Evolutionary conservation across 2,888 invertebrate genomes (phyloP), one percentile per base, ranked within the genome.

Genomic region (Hermaeophaga mercurialis): DNA sequence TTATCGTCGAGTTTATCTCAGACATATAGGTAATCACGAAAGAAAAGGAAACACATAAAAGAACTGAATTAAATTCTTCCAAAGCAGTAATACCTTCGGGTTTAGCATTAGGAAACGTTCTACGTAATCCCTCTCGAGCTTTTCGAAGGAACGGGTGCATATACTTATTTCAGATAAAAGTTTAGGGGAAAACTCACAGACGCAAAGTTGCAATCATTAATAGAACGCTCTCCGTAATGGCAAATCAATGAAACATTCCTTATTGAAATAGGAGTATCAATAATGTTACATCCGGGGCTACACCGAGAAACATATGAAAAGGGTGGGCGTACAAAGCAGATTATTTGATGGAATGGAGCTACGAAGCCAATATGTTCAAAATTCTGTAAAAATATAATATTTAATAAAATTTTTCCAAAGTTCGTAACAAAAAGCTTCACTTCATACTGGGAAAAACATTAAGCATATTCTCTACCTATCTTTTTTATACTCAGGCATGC

Each of bases 121-220:
- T 43, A 53, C 52, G 61, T 59, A 59, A 62, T 54, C 57, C 49
- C 56, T 53, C 53, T 46, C 17, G 38, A 55, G 41, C 56, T 61
- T 58, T 47, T 53, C 54, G 45, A 48, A 22, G 49, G 44, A 56
- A 53, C 41, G 62, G 60, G 62, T 60, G 62, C 53, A 62, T 62
- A 62, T 54, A n/a, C n/a, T n/a, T n/a, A 60, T 62, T 62, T 60
- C 56, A 62, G 58, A 62, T 58, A 60, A 58, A 39, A 44, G 48
- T 50, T 26, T 26, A 50, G 43, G 53, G 49, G 56, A 38, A 33
- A 44, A 46, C 43, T 43, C 34, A 38, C 48, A 22, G 44, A 60
- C 56, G 54, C 45, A 50, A 58, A 47, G 36, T 41, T 53, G 53
- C 45, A 57, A 52, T 50, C 54, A 58, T 56, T 56, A 56, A 61